Evolutionary conservation across 2,888 invertebrate genomes (phyloP).

Genomic region (Baccha elongata): DNA sequence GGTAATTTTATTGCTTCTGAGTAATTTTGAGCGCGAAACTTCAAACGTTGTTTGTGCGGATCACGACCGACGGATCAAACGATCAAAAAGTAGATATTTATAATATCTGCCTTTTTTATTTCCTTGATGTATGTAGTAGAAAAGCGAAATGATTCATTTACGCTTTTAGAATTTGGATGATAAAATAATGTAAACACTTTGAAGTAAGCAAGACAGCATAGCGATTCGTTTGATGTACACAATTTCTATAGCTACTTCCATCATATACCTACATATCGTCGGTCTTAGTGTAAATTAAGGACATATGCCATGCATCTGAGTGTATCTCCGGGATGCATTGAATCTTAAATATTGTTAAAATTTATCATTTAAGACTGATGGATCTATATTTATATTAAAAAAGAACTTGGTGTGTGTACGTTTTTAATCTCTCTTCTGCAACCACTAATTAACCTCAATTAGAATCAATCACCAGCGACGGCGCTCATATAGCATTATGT

Average conservation of each 20-base stretch:
- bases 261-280: background rate
- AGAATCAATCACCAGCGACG: constrained; percentile 58
- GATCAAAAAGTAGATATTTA: constrained; percentile 30
- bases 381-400: constrained; percentile 39
- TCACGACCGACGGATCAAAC: constrained; percentile 46
- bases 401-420: constrained; percentile 29
- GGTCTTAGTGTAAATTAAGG: constrained; percentile 36
- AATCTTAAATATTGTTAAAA: no score
- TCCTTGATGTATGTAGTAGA: background rate
- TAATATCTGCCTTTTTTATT: constrained; percentile 21
- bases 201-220: constrained; percentile 38
- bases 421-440: constrained; percentile 43
- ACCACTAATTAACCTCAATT: constrained; percentile 70
- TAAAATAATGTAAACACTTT: constrained; percentile 49
- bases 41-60: constrained; percentile 50
- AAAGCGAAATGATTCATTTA: constrained; percentile 64
- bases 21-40: constrained; percentile 45
- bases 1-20: constrained; percentile 61
- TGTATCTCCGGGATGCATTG: constrained; percentile 12
- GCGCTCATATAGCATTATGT: no score
- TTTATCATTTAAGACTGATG: constrained; percentile 16
- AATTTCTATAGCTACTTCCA: constrained; percentile 1
- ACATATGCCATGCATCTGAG: constrained; percentile 42
- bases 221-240: constrained; percentile 21
- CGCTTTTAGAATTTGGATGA: constrained; percentile 47